Percentiles rank a stretch among this genome's conserved stretches.
phyloP scores from a whole-genome alignment of 1,140 invertebrate species.

The Drosophila biarmipes region DNA sequence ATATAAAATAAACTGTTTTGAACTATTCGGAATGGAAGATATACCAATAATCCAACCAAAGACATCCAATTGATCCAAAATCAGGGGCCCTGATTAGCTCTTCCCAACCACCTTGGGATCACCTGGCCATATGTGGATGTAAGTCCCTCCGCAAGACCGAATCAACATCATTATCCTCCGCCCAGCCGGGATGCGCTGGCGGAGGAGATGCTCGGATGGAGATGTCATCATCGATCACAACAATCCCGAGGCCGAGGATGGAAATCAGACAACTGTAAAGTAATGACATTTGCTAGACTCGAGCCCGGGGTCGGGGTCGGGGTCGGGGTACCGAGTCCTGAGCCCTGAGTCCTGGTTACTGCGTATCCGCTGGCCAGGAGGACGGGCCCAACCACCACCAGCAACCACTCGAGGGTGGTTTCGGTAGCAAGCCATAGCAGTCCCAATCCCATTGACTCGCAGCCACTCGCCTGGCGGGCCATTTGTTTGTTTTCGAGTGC shows the following conservation, averaged over 20 bases:
- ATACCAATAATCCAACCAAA: too few relatives aligned
- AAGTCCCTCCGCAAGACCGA: constrained; percentile 13
- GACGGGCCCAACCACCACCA: constrained; percentile 13
- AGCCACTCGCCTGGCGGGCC: constrained; percentile 25
- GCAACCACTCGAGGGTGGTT: constrained; percentile 49
- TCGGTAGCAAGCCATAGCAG: neutral
- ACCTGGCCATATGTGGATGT: constrained; percentile 18
- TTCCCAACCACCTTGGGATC: neutral
- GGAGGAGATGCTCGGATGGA: constrained; percentile 20
- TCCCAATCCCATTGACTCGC: constrained; percentile 7
- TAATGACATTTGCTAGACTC: constrained; percentile 54
- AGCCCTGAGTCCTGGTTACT: constrained; percentile 2
- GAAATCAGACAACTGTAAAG: constrained; percentile 82
- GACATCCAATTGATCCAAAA: too few relatives aligned
- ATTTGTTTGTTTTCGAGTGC: constrained; percentile 78
- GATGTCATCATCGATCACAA: constrained; percentile 80
- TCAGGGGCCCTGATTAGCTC: neutral
- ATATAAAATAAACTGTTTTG: too few relatives aligned
- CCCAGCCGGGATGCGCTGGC: neutral
- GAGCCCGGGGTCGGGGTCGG: neutral
- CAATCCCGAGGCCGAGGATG: constrained; percentile 30
- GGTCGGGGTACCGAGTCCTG: neutral
- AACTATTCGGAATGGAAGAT: too few relatives aligned
- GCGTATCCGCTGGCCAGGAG: constrained; percentile 63
- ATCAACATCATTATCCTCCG: constrained; percentile 48